phyloP scores from a whole-genome alignment of 2,888 invertebrate species.

The Platynereis dumerilii region DNA sequence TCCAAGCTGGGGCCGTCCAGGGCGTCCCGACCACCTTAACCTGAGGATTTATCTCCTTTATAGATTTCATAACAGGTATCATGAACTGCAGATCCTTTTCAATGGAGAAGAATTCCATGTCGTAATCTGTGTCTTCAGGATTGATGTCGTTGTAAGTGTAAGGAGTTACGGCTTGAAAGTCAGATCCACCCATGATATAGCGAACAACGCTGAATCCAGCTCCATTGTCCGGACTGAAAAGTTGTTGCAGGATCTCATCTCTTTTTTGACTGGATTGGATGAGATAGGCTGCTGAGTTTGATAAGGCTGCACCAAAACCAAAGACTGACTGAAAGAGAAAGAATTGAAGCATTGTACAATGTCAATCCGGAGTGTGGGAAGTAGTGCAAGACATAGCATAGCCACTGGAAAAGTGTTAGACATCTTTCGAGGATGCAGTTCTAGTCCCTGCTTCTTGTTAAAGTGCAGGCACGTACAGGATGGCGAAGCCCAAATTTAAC shows the following conservation, averaged over 20 bases:
- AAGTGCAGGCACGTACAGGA: no score
- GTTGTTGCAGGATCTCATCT: slow-evolving; percentile 16
- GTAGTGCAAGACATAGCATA: no score
- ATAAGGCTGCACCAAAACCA: slow-evolving; percentile 35
- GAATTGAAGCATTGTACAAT: no score
- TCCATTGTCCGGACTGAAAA: slow-evolving; percentile 25
- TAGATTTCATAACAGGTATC: slow-evolving; percentile 31
- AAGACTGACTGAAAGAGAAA: slow-evolving; percentile 22
- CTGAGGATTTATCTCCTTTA: slow-evolving; percentile 22
- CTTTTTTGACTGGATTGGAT: slow-evolving; percentile 24
- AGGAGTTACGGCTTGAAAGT: slow-evolving; percentile 32
- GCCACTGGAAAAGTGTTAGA: no score
- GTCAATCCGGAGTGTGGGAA: no score
- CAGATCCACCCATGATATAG: slow-evolving; percentile 34
- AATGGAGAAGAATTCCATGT: slow-evolving; percentile 30
- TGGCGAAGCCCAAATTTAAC: no score
- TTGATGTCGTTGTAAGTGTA: slow-evolving; percentile 34
- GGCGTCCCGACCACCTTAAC: slow-evolving; percentile 33
- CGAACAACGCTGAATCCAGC: slow-evolving; percentile 32
- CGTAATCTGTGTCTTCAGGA: slow-evolving; percentile 21
- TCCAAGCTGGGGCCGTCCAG: slow-evolving; percentile 37
- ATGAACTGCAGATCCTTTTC: slow-evolving; percentile 29
- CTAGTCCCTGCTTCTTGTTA: no score
- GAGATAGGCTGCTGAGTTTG: slow-evolving; percentile 29
- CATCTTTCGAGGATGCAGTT: no score